Evolutionary conservation across 1,140 invertebrate species (phyloP).

Genomic region (Ceratina calcarata): DNA sequence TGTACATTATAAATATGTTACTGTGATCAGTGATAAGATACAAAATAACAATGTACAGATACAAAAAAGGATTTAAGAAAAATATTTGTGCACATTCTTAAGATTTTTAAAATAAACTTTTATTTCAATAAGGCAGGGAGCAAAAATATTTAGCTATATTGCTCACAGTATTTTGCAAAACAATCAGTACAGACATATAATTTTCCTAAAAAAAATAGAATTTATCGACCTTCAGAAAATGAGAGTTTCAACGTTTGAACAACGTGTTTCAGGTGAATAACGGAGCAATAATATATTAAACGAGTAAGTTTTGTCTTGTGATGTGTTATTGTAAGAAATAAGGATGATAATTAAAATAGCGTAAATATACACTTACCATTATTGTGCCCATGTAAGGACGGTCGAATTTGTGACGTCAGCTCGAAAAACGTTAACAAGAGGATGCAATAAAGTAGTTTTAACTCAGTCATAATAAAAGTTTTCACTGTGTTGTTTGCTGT

Average conservation of each 20-base stretch:
- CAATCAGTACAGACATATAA: background rate
- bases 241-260: too few relatives aligned
- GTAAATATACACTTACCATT: slow-evolving; percentile 72
- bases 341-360: slow-evolving; percentile 31
- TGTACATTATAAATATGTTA: background rate
- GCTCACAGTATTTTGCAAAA: background rate
- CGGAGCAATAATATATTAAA: too few relatives aligned
- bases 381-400: slow-evolving; percentile 78
- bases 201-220: slow-evolving; percentile 2
- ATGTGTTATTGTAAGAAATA: background rate
- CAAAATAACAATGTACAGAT: background rate
- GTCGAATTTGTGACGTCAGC: slow-evolving; percentile 73
- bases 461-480: slow-evolving; percentile 76
- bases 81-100: background rate
- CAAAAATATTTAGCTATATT: background rate
- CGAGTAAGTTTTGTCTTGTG: background rate
- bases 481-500: slow-evolving; percentile 60
- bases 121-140: background rate
- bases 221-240: background rate
- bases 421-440: slow-evolving; percentile 76
- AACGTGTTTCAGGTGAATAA: background rate
- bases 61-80: background rate
- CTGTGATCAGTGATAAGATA: background rate
- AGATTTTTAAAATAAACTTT: background rate
- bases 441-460: slow-evolving; percentile 74